Base-by-base conservation (phyloP, 2,888 invertebrate species). In the Anthoptus insignis region DNA sequence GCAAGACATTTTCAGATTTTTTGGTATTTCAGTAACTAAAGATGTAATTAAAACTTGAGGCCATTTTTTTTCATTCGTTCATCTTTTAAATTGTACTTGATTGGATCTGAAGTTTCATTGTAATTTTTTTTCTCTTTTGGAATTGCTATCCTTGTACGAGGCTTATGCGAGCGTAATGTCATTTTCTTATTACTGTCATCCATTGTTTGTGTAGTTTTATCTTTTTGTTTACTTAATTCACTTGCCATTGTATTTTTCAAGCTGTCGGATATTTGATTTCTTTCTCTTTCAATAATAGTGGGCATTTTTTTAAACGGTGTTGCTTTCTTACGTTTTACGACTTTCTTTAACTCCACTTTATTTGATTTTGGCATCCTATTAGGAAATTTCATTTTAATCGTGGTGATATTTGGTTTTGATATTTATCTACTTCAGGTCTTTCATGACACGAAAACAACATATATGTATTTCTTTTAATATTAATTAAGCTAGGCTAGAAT, bases 241-340 rank as follows among this genome's bases (percentile, higher is more conserved):
- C n/a, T 32, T 11, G 11, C 2, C 11, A 77, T 67, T 1, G 78
- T 80, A 37, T 81, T 76, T 71, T 84, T 88, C 1, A 89, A 69
- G 58, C 79, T 79, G 54, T 92, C 86, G 59, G 91, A 91, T 3
- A 83, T 65, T 19, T 82, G 79, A 65, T 89, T 83, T 37, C n/a
- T n/a, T n/a, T n/a, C n/a, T n/a, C n/a, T n/a, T n/a, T n/a, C n/a
- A n/a, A n/a, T n/a, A n/a, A n/a, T n/a, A n/a, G n/a, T n/a, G n/a
- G n/a, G n/a, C n/a, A n/a, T n/a, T n/a, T n/a, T n/a, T n/a, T n/a
- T n/a, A n/a, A n/a, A n/a, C n/a, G n/a, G n/a, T n/a, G n/a, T n/a
- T n/a, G n/a, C n/a, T n/a, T n/a, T n/a, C n/a, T n/a, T n/a, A n/a
- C n/a, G n/a, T n/a, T n/a, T n/a, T n/a, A n/a, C n/a, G n/a, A n/a